phyloP scores from a whole-genome alignment of 2,888 invertebrate genomes.

The Eupithecia pulchellata region DNA sequence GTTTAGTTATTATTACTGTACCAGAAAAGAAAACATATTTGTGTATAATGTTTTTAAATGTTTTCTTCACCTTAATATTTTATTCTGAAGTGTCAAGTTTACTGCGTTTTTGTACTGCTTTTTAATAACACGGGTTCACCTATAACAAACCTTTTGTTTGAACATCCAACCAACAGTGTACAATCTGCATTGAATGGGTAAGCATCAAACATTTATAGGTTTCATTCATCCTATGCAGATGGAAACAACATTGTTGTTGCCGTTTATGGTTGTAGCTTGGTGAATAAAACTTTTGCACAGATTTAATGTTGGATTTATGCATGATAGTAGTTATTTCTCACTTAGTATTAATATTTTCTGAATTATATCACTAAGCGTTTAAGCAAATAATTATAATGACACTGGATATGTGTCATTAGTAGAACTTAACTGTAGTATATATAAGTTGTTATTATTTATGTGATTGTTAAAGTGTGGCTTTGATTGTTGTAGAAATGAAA shows the following conservation, averaged over 20 bases:
- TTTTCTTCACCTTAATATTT: neutral
- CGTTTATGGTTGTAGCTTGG: neutral
- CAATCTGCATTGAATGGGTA: neutral
- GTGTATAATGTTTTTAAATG: neutral
- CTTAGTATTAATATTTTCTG: conserved; percentile 8
- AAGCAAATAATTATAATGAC: neutral
- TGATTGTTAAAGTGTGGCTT: neutral
- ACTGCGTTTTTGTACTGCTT: neutral
- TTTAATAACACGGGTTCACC: neutral
- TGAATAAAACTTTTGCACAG: neutral
- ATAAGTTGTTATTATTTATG: conserved; percentile 5
- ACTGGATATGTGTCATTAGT: conserved; percentile 15
- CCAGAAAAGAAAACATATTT: neutral
- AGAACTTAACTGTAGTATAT: conserved; percentile 5
- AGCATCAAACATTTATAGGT: neutral
- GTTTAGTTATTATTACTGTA: neutral
- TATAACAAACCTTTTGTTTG: neutral
- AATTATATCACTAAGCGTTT: conserved; percentile 26
- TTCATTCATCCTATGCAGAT: neutral
- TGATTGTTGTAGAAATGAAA: conserved; percentile 16
- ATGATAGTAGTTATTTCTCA: neutral
- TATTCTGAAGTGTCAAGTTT: neutral
- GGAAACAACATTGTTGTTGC: neutral
- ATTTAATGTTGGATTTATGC: conserved; percentile 5
- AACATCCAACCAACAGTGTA: neutral